Percentiles rank a stretch among this genome's conserved stretches.
Conservation (phyloP, 2,888 invertebrate genomes). For the Hypselothyrea guttata region DNA sequence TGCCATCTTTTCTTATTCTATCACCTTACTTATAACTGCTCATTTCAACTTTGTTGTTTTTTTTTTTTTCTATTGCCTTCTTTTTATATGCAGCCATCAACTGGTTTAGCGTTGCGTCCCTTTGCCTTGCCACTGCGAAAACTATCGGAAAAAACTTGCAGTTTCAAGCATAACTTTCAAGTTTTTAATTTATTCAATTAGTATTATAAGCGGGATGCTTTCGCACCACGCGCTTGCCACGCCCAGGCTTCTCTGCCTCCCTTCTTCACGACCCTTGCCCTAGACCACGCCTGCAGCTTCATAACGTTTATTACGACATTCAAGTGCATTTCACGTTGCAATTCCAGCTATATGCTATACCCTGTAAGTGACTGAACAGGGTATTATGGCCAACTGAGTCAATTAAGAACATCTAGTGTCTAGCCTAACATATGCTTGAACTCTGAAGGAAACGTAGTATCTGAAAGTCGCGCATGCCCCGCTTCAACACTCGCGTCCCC, state of each 20-base stretch:
- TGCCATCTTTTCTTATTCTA: not conserved
- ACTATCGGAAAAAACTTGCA: slow-evolving; percentile 15
- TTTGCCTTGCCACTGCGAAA: not conserved
- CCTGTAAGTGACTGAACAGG: not conserved
- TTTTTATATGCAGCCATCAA: slow-evolving; percentile 15
- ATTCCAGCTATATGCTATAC: slow-evolving; percentile 20
- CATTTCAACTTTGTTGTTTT: not conserved
- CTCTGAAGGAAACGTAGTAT: no score
- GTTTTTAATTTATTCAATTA: slow-evolving; percentile 72
- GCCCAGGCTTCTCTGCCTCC: not conserved
- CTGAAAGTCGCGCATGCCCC: not conserved
- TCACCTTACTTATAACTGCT: not conserved
- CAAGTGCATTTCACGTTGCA: slow-evolving; percentile 65
- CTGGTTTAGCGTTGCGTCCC: not conserved
- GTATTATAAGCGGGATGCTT: slow-evolving; percentile 54
- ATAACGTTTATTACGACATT: slow-evolving; percentile 47
- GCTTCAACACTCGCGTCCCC: slow-evolving; percentile 10
- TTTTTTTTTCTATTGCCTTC: slow-evolving; percentile 1
- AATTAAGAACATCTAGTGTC: no score
- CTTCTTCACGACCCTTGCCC: not conserved
- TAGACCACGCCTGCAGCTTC: slow-evolving; percentile 7
- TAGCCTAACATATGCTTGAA: no score
- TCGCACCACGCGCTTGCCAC: slow-evolving; percentile 29
- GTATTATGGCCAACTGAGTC: no score
- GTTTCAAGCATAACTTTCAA: slow-evolving; percentile 40